Conservation (phyloP, 64 coral and sea anemone species). For the Actinia equina region DNA sequence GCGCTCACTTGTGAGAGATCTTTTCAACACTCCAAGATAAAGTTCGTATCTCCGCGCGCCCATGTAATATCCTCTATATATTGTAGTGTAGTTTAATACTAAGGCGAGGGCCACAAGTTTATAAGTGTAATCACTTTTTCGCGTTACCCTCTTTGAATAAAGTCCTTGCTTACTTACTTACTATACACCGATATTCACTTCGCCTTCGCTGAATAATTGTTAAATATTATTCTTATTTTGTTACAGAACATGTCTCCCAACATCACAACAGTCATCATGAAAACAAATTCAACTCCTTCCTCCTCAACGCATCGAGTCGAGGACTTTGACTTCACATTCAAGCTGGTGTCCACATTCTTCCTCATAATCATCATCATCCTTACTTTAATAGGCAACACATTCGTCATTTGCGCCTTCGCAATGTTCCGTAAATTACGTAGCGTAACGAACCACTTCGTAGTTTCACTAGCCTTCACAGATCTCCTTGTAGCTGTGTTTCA, state of each 20-base stretch:
- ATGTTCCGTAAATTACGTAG: slow-evolving; percentile 64
- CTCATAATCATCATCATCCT: slow-evolving; percentile 73
- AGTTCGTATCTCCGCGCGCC: too few species aligned
- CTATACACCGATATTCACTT: too few species aligned
- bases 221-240: neutral
- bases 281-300: neutral
- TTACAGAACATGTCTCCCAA: neutral
- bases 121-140: too few species aligned
- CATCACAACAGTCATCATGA: neutral
- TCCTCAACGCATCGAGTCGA: neutral
- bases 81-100: too few species aligned
- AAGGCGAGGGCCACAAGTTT: too few species aligned
- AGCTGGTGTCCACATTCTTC: slow-evolving; percentile 52
- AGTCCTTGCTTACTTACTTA: too few species aligned
- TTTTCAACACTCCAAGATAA: too few species aligned
- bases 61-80: too few species aligned
- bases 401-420: slow-evolving; percentile 85
- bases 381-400: slow-evolving; percentile 67
- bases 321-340: slow-evolving; percentile 43
- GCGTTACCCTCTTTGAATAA: too few species aligned
- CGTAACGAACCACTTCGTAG: slow-evolving; percentile 85
- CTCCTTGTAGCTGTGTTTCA: slow-evolving; percentile 89
- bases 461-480: slow-evolving; percentile 89
- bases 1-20: too few species aligned
- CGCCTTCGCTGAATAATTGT: too few species aligned